Evolutionary conservation across 2,888 invertebrate genomes (phyloP).

Genomic region (Onchidella celtica): DNA sequence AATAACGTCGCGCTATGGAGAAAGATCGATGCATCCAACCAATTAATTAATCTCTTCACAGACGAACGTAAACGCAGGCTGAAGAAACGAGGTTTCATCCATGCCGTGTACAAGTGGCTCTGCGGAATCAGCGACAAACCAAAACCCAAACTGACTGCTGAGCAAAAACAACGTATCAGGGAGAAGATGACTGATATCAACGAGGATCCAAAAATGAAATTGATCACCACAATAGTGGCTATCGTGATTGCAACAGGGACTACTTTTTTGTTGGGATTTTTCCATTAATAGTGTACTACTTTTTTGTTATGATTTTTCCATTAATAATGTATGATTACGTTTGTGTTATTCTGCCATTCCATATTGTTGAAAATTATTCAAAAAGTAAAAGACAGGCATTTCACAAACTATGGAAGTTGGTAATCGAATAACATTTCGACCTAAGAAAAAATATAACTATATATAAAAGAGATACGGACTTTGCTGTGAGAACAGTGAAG

Average conservation of each 20-base stretch:
- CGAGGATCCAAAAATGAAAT: constrained; percentile 61
- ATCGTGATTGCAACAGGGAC: constrained; percentile 61
- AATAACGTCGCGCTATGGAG: no score
- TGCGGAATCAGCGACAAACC: constrained; percentile 64
- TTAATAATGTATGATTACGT: no score
- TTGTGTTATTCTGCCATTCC: no score
- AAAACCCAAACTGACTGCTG: constrained; percentile 56
- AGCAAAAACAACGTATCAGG: constrained; percentile 59
- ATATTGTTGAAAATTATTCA: no score
- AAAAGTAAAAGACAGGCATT: no score
- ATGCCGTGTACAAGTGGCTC: constrained; percentile 57
- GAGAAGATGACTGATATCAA: constrained; percentile 68
- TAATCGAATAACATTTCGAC: no score
- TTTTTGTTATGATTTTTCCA: not conserved
- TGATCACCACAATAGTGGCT: constrained; percentile 64
- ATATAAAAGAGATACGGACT: no score
- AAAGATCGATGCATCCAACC: no score
- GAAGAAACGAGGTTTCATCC: not conserved
- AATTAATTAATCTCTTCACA: no score
- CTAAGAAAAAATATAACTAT: no score
- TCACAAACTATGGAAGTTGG: no score
- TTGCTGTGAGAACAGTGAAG: no score
- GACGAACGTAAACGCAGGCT: not conserved
- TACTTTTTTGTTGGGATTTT: constrained; percentile 74
- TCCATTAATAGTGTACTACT: constrained; percentile 42